Evolutionary conservation across 2,113 vertebrate genomes (phyloP), one percentile per base, ranked within the genome.

Genomic region (Crotalus tigris): DNA sequence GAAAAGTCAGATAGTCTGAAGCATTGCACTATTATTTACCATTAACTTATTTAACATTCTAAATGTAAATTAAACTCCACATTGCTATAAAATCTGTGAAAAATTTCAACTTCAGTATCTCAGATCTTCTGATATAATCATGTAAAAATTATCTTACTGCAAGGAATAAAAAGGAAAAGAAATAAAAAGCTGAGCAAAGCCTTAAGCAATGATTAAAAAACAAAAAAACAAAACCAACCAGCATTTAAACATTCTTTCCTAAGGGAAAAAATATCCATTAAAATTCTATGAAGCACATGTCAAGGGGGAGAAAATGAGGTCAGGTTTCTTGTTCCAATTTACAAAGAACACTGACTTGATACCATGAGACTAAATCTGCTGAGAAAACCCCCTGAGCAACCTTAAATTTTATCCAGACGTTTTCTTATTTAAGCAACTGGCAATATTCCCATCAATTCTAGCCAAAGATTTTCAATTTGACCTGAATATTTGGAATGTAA

Each of bases 201-300:
- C 44, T 29, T 15, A 57, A 75, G 90, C 59, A 86, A 12, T 33
- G 57, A 29, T 12, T 87, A 64, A 91, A 94, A 87, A 39, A n/a
- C n/a, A 75, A 75, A 75, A 51, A 75, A 75, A 33, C 13, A 75
- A 75, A 33, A 75, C 13, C n/a, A 75, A 75, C n/a, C 26, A 86
- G 13, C 54, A 51, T 90, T 57, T 21, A 90, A 90, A 12, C 10
- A 29, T 89, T 85, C 58, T 51, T 90, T 29, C 87, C 59, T 44
- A 5, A 23, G 24, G 58, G 10, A 89, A 92, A 90, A 54, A 93
- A 51, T 0, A 64, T 15, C 10, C 19, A 49, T 17, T 92, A 92
- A 92, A 92, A 92, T 87, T 87, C 88, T 86, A 87, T 87, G 88
- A 87, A 69, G 46, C 85, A 64, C 23, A 85, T 23, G 54, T 54